Percentiles rank a stretch among this genome's conserved stretches.
phyloP scores from a whole-genome alignment of 2,797 vertebrate genomes.

The Denticeps clupeoides region DNA sequence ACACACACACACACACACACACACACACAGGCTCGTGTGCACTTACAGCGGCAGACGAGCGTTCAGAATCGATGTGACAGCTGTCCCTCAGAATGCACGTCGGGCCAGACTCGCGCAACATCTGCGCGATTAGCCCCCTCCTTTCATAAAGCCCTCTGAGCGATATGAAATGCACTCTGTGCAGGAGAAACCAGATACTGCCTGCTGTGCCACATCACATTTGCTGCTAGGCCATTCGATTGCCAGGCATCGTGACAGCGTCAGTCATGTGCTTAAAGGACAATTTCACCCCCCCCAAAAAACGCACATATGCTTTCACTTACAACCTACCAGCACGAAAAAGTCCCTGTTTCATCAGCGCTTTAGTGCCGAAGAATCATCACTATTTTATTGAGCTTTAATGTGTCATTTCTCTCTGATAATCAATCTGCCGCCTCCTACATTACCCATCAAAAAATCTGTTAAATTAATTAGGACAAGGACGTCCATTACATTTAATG shows the following conservation, averaged over 20 bases:
- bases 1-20: slow-evolving; percentile 1
- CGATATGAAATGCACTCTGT: slow-evolving; percentile 57
- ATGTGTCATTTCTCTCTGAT: too few relatives aligned
- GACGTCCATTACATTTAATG: too few relatives aligned
- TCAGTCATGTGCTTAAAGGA: slow-evolving; percentile 45
- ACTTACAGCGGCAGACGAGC: slow-evolving; percentile 22
- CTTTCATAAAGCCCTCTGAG: slow-evolving; percentile 57
- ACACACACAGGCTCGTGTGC: neutral
- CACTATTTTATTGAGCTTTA: too few relatives aligned
- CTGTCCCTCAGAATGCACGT: slow-evolving; percentile 56
- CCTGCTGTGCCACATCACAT: slow-evolving; percentile 59
- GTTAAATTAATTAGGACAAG: too few relatives aligned
- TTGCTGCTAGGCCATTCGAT: slow-evolving; percentile 53
- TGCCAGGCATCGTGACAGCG: slow-evolving; percentile 56
- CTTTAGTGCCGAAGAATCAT: too few relatives aligned
- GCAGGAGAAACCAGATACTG: slow-evolving; percentile 57
- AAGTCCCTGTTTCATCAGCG: too few relatives aligned
- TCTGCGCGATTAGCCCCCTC: slow-evolving; percentile 60
- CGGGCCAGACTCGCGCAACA: slow-evolving; percentile 55
- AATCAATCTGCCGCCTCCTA: too few relatives aligned
- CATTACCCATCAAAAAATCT: too few relatives aligned
- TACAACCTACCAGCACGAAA: too few relatives aligned
- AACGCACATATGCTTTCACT: too few relatives aligned
- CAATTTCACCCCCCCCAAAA: slow-evolving; percentile 12
- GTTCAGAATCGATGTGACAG: slow-evolving; percentile 61